Evolutionary conservation across 2,113 vertebrate genomes (phyloP).

Genomic region (Melanocharis versteri): DNA sequence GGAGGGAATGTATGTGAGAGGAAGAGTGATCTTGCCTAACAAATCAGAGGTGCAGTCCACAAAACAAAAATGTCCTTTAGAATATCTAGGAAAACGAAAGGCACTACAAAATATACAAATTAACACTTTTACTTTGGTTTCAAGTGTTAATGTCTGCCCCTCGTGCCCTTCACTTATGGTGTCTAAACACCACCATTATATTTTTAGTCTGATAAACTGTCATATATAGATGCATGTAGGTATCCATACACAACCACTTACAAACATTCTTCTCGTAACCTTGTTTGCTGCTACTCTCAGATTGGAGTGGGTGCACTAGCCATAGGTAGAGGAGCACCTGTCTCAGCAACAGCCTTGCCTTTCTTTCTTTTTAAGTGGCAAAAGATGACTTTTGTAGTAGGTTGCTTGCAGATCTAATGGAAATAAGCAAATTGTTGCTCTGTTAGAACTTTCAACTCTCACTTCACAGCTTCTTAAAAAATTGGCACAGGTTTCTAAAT

Average conservation of each 20-base stretch:
- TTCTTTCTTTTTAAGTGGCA: neutral
- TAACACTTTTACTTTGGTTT: neutral
- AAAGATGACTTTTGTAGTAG: neutral
- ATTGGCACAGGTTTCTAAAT: neutral
- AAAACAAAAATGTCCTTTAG: neutral
- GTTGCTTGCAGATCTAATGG: neutral
- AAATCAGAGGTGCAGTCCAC: neutral
- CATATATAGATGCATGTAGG: fast-evolving
- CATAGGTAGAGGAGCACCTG: neutral
- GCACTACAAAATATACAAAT: neutral
- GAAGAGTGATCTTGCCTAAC: neutral
- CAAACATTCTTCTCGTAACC: neutral
- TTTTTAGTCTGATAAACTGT: neutral
- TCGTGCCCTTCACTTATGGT: neutral
- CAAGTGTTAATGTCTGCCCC: neutral
- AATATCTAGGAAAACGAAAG: neutral
- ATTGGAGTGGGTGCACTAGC: neutral
- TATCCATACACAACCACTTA: neutral
- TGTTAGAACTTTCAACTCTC: neutral
- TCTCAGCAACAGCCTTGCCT: neutral
- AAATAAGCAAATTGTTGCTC: neutral
- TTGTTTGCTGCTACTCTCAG: neutral
- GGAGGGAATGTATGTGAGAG: neutral
- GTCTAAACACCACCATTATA: neutral
- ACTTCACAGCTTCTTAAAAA: neutral